Percentiles rank a stretch among this genome's conserved stretches.
These are phyloP conservation scores for Dipodomys spectabilis DNA, from an alignment of 2,113 vertebrate species.

Conservation along the genomic window DNA sequence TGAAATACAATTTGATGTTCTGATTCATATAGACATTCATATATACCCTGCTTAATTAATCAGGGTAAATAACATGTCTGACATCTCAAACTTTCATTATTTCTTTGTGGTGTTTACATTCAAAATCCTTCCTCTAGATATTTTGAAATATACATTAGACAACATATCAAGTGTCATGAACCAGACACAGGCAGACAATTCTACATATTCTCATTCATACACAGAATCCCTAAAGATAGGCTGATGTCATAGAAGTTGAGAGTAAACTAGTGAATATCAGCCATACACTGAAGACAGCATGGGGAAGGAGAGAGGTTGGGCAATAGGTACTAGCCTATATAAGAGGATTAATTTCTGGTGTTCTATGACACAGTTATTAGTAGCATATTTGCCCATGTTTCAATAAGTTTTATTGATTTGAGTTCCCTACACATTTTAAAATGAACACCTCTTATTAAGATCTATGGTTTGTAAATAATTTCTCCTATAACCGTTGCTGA, in stretches of 20 bases:
- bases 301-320: not conserved
- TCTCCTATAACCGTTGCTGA: not conserved
- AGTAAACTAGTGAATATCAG: not conserved
- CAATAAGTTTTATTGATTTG: not conserved
- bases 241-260: not conserved
- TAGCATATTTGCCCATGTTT: not conserved
- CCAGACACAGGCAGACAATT: not conserved
- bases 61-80: not conserved
- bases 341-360: not conserved
- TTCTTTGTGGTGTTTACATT: not conserved
- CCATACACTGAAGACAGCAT: no score
- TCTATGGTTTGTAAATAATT: not conserved
- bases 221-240: rapidly evolving
- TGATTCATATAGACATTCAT: not conserved
- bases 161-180: not conserved
- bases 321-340: not conserved
- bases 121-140: not conserved
- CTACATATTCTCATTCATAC: not conserved
- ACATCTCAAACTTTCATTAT: not conserved
- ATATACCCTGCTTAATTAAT: not conserved
- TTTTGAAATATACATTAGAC: not conserved
- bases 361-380: not conserved
- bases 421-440: not conserved
- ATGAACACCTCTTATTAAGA: not conserved
- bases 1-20: not conserved